Evolutionary conservation across 2,888 invertebrate species (phyloP), one percentile per base, ranked within the genome.

Genomic region (Plemyria rubiginata): DNA sequence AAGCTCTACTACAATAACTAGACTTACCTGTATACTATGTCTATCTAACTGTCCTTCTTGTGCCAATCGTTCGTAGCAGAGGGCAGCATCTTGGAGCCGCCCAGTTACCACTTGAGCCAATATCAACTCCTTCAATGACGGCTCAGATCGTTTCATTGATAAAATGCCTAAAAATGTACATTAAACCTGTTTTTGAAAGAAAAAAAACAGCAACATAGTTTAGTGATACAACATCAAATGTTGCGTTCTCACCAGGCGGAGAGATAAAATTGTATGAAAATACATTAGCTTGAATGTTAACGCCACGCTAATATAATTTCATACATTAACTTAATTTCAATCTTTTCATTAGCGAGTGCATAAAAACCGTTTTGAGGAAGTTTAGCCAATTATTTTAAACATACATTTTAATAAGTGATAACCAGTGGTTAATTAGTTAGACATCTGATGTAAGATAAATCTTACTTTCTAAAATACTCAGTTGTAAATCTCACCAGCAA

Each of bases 101-200:
- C 98, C 98, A 3, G 96, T 96, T 43, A 97, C 96, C 77, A 97
- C 96, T 85, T 98, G 96, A 9, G 96, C 96, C 16, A 98, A 87
- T 63, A 99, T 96, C 77, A 96, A 94, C 80, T 99, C 97, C 61
- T 96, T 95, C 3, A 98, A 85, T 0, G 96, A 96, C 0, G 98
- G 96, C 73, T 96, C 95, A 0, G 94, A 94, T 60, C 95, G 94
- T 77, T 97, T 95, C 68, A 97, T 94, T 12, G 96, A 96, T 54
- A 96, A 93, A 8, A 96, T 95, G 8, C 96, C 94, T 93, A 75
- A 53, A 62, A 68, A 51, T 16, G 51, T 11, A 38, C 11, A 38
- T 32, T 46, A 46, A 49, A 29, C 2, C 48, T 28, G 41, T 41
- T 13, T 22, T 22, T 22, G 22, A 22, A n/a, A n/a, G n/a, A n/a